Conservation (phyloP, 2,113 vertebrate species). For the Malaclemys terrapin region DNA sequence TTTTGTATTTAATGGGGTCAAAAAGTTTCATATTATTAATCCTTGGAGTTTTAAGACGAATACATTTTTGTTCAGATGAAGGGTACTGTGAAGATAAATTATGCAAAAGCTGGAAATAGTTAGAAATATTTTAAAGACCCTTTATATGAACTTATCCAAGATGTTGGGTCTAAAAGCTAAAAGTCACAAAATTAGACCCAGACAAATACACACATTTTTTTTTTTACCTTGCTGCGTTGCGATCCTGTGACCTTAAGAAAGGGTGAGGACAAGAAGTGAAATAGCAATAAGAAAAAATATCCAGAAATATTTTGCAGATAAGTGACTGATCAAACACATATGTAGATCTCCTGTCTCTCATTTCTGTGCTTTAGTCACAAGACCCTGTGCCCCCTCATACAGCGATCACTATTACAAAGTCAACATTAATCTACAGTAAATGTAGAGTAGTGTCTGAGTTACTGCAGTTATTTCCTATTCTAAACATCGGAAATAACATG, state of each 20-base stretch:
- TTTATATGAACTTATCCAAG: constrained; percentile 71
- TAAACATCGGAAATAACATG: background rate
- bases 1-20: background rate
- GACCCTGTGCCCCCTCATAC: background rate
- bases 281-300: constrained; percentile 81
- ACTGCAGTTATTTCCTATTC: background rate
- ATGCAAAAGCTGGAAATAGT: constrained; percentile 25
- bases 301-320: constrained; percentile 73
- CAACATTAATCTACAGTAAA: background rate
- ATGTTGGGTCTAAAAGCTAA: constrained; percentile 81
- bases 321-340: constrained; percentile 69
- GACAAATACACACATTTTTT: constrained; percentile 83
- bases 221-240: constrained; percentile 87
- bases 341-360: constrained; percentile 1
- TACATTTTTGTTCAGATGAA: constrained; percentile 13
- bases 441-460: background rate
- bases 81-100: constrained; percentile 8
- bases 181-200: constrained; percentile 82
- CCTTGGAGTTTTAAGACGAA: constrained; percentile 36
- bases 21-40: constrained; percentile 13
- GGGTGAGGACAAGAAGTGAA: constrained; percentile 85
- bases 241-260: constrained; percentile 89
- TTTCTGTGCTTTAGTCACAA: background rate
- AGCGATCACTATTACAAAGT: background rate
- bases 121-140: constrained; percentile 45